Evolutionary conservation across 2,888 invertebrate species (phyloP), one percentile per base, ranked within the genome.

Genomic region (Tanypteryx hageni): DNA sequence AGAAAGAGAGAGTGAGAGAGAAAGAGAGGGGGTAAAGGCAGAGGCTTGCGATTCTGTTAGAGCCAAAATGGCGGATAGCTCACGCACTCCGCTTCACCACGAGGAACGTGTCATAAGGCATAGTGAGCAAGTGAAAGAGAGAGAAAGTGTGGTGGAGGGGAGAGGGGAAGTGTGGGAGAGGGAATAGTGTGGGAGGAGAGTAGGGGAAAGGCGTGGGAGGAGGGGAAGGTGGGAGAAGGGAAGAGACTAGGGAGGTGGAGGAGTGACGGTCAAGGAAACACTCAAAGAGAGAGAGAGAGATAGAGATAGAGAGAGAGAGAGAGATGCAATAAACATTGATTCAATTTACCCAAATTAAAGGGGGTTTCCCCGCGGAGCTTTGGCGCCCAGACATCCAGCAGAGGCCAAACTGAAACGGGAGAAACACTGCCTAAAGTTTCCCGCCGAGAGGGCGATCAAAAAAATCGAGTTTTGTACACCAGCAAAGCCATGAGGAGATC

Each of bases 381-480:
- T 18, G 89, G 89, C 89, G 89, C 89, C 89, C 89, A 89, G 44
- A 89, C 89, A 27, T 89, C 89, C 89, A 89, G 89, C 89, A 89
- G 68, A 89, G 89, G 89, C 89, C 89, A 89, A 89, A 89, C 89
- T 89, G 89, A 89, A 89, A 89, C 64, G 68, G 89, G 89, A 89
- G 89, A 89, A 89, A 89, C 44, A 68, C 89, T 56, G 64, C 89
- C 89, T 89, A 89, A 61, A 89, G 89, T 89, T 27, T 64, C 61
- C 68, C 89, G 89, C 64, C 89, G 89, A 64, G 61, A 61, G n/a
- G 89, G 68, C 64, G 44, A 89, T 16, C 86, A 86, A 86, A 86
- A n/a, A 86, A 44, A 68, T 44, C 44, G 89, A 64, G 64, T 44
- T 14, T 64, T 89, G 59, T 44, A 58, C 31, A 59, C 59, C 86